Base-by-base conservation (phyloP, 2,113 vertebrate genomes). In the Pseudorhombus dupliciocellatus region DNA sequence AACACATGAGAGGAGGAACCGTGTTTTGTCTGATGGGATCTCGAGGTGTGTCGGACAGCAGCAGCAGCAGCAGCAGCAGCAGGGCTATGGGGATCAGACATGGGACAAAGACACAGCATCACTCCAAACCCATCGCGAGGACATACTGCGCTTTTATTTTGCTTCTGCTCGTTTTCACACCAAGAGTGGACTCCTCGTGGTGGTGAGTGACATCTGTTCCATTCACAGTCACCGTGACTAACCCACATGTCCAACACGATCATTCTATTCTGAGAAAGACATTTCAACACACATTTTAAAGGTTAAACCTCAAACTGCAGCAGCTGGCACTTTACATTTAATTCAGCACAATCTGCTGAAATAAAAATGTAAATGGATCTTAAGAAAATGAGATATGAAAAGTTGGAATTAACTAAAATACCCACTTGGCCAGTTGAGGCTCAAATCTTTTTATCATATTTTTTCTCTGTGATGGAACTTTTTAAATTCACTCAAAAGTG, bases 181-280 rank as follows among this genome's bases (percentile, higher is more conserved):
- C 95, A 31, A 93, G 94, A 50, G 96, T 95, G 68, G 96, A 97
- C 59, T 95, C 95, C 46, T 98, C 96, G 56, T 98, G 97, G 97
- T 98, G 97, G 97, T 98, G 88, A 96, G 95, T 91, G 20, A 18
- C 0, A 30, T 20, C 4, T 28, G 16, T 20, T 64, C 57, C 3
- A 42, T 46, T 50, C 2, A 4, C 12, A 37, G 10, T n/a, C 30
- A 24, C 1, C 0, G 16, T 18, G 2, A 20, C n/a, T n/a, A n/a
- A n/a, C n/a, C n/a, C 22, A 59, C 15, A 20, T 18, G 22, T 21
- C 37, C 2, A 15, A 56, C 12, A 1, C 1, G n/a, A n/a, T n/a
- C n/a, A n/a, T n/a, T n/a, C n/a, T n/a, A n/a, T n/a, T n/a, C n/a
- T n/a, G n/a, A n/a, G n/a, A n/a, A n/a, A n/a, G n/a, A n/a, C n/a